Evolutionary conservation across 1,140 invertebrate genomes (phyloP).

Genomic region (Diachasma alloeum): DNA sequence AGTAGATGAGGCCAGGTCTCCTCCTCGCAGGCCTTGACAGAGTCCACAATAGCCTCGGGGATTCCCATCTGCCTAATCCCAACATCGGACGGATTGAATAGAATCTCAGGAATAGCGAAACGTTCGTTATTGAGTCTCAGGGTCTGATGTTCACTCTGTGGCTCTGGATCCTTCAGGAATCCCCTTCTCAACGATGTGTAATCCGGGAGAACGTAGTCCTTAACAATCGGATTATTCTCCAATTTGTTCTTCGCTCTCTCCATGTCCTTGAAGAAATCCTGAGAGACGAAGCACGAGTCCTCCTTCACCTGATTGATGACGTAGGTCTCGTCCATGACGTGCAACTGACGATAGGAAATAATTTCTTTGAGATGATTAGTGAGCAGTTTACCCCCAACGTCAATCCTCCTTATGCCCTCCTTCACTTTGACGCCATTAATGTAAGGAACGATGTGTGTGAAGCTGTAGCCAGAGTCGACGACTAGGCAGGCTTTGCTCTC

Average conservation of each 20-base stretch:
- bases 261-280: constrained; percentile 88
- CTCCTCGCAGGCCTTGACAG: constrained; percentile 76
- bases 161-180: constrained; percentile 73
- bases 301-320: constrained; percentile 99
- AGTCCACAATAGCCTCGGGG: constrained; percentile 84
- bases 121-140: constrained; percentile 90
- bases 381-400: constrained; percentile 95
- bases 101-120: constrained; percentile 92
- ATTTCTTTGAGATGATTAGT: constrained; percentile 99
- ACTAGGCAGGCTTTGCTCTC: constrained; percentile 81
- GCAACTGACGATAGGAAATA: constrained; percentile 94
- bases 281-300: constrained; percentile 94
- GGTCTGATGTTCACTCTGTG: constrained; percentile 78
- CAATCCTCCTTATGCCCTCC: constrained; percentile 82
- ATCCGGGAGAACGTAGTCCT: constrained; percentile 96
- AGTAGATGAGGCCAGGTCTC: constrained; percentile 84
- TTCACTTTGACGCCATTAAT: constrained; percentile 87
- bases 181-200: constrained; percentile 87
- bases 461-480: constrained; percentile 95
- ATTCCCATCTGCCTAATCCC: constrained; percentile 96
- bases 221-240: constrained; percentile 73
- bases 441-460: constrained; percentile 94
- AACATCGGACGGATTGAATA: constrained; percentile 95
- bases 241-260: constrained; percentile 74
- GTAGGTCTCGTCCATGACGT: constrained; percentile 99